A percentile compares a stretch with the other conserved stretches of the same genome.
Evolutionary conservation across 2,888 invertebrate species (phyloP).

Genomic region (Acanthosoma haemorrhoidale): DNA sequence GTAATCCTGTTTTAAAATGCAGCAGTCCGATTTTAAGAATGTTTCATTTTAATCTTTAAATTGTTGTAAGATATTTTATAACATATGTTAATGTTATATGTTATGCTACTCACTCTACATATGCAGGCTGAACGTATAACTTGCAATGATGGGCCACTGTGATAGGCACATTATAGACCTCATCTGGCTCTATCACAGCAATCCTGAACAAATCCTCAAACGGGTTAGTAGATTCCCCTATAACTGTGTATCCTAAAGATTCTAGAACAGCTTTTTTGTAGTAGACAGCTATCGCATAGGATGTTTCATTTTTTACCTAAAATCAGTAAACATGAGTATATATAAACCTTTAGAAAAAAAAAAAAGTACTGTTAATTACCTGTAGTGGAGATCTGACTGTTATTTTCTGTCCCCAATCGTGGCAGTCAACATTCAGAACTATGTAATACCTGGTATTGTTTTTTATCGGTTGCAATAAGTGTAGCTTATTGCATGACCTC

Average conservation of each 20-base stretch:
- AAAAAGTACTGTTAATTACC: constrained; percentile 48
- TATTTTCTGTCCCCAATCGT: constrained; percentile 56
- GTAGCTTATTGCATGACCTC: constrained; percentile 58
- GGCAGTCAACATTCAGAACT: constrained; percentile 60
- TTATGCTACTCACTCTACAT: constrained; percentile 46
- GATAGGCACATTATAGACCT: constrained; percentile 68
- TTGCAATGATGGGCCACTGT: constrained; percentile 76
- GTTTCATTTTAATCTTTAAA: no score
- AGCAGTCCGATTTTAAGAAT: no score
- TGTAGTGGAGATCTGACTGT: constrained; percentile 68
- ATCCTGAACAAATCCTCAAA: constrained; percentile 69
- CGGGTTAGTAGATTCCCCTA: constrained; percentile 66
- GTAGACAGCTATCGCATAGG: constrained; percentile 66
- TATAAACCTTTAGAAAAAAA: background rate
- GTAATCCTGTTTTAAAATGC: no score
- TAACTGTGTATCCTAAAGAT: constrained; percentile 56
- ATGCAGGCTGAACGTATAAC: constrained; percentile 66
- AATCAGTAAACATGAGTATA: no score
- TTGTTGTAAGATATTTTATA: no score
- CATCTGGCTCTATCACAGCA: constrained; percentile 66
- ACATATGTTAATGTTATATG: no score
- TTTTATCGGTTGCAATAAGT: constrained; percentile 59
- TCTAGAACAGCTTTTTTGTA: constrained; percentile 68
- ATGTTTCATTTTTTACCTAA: constrained; percentile 70
- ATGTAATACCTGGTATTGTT: constrained; percentile 62